Base-by-base conservation (phyloP, 2,797 vertebrate genomes). In the Cyprinella venusta region DNA sequence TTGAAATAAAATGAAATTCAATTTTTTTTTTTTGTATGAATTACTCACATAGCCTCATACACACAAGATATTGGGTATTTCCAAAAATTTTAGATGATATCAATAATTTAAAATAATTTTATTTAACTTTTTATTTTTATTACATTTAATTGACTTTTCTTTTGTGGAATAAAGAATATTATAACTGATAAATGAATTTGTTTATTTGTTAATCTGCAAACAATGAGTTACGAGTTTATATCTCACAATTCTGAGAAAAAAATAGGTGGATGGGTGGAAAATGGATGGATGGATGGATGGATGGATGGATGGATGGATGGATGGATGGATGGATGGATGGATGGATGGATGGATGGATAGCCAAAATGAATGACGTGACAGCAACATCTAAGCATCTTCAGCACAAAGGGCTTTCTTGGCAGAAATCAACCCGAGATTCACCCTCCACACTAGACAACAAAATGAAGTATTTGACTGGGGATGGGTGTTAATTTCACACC, bases 381-480 rank as follows among this genome's bases (percentile, higher is more conserved):
- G n/a, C 56, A 61, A 13, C n/a, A 24, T 12, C 56, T 24, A 12
- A 59, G 56, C n/a, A 26, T 61, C n/a, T 26, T 61, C n/a, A 61
- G n/a, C 5, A 1, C 2, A 2, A 24, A 61, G 24, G 59, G 12
- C 24, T 61, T 61, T 61, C 10, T 24, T 40, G 21, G 24, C 21
- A 16, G 33, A 75, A n/a, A 42, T 30, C 40, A 33, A 63, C 26
- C 61, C 13, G 4, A 48, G 24, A n/a, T 9, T 76, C n/a, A 40
- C 12, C 19, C 9, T 0, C 50, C 19, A 21, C 19, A 38, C 30
- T 21, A 36, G 19, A 54, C 38, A 38, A 15, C 40, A 56, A 75
- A 56, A 56, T 38, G 2, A n/a, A 75, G 33, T 33, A 76, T 76
- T 24, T 76, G 74, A 8, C 54, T 61, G 74, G 72, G 54, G 50